These are phyloP conservation scores for Andrena praecox DNA, from an alignment of 2,888 invertebrate species.

Conservation along the genomic window DNA sequence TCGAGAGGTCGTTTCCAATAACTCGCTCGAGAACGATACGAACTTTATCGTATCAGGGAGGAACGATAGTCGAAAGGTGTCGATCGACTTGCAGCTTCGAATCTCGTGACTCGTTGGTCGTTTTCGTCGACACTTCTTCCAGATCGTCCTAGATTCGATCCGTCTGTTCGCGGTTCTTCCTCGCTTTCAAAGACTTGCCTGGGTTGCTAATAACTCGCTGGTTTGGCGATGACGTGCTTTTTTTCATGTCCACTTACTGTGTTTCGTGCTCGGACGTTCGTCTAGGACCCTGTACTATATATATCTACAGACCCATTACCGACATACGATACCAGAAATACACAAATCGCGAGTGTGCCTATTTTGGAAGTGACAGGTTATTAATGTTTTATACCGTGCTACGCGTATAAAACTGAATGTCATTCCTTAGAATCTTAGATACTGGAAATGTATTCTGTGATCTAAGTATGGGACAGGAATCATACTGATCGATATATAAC, in stretches of 20 bases:
- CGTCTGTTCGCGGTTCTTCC: neutral
- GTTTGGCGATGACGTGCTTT: neutral
- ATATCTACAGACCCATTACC: neutral
- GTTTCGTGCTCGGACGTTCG: neutral
- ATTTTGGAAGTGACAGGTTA: neutral
- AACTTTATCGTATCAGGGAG: neutral
- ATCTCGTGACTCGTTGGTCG: neutral
- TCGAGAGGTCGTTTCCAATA: neutral
- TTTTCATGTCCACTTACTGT: neutral
- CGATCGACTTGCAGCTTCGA: neutral
- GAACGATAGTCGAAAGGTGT: neutral
- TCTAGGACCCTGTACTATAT: neutral
- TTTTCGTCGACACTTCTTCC: slow-evolving; percentile 32
- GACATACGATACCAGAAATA: neutral
- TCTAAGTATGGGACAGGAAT: neutral
- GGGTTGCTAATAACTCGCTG: neutral
- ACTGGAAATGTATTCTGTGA: neutral
- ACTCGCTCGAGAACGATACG: neutral
- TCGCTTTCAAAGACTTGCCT: neutral
- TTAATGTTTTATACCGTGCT: neutral
- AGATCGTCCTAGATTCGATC: slow-evolving; percentile 37
- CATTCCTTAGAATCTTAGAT: neutral
- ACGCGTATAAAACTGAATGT: neutral
- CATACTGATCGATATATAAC: too few relatives aligned
- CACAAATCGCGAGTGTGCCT: neutral